Evolutionary conservation across 2,797 vertebrate species (phyloP), one percentile per base, ranked within the genome.

Genomic region (Gallinago stenura): DNA sequence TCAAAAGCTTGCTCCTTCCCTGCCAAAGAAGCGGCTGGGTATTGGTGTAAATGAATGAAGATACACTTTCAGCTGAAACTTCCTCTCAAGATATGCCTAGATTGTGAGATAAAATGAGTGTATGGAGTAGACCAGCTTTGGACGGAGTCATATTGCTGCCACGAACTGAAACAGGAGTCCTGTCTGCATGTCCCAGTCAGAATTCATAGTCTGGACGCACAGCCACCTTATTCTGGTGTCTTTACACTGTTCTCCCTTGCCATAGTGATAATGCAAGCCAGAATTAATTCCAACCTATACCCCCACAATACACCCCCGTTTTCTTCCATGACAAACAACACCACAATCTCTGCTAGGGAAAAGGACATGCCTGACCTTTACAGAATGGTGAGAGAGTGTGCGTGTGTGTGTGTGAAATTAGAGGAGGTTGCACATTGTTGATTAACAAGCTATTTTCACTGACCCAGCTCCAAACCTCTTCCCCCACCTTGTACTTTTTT

Each of bases 351-450:
- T 69, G 53, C 53, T 30, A 80, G 22, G 24, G 56, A 48, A 73
- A 80, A 60, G 11, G 41, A 28, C 21, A 41, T 51, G 24, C 12
- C 28, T 26, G 45, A 73, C 28, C 28, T 41, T 83, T 35, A 60
- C 33, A 75, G 33, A 68, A 25, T 2, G 28, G 31, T 31, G 10
- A 15, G 22, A 50, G 7, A 16, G 21, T 0, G 0, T 0, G 3
- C 5, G 8, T 3, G 9, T 3, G 9, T 68, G 8, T 3, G 9
- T 3, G 9, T 68, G 46, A 48, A 48, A 48, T 22, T 24, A 48
- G 46, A 48, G 46, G 12, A 22, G n/a, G 7, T 6, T 35, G 41
- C 33, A 71, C 1, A 0, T 20, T 61, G 21, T n/a, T 58, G 12
- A 83, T 48, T 22, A 88, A 64, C 13, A 61, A 57, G 37, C 31